These are phyloP conservation scores for Lamellibrachia luymesi DNA, from an alignment of 1,140 invertebrate genomes.

Conservation along the genomic window DNA sequence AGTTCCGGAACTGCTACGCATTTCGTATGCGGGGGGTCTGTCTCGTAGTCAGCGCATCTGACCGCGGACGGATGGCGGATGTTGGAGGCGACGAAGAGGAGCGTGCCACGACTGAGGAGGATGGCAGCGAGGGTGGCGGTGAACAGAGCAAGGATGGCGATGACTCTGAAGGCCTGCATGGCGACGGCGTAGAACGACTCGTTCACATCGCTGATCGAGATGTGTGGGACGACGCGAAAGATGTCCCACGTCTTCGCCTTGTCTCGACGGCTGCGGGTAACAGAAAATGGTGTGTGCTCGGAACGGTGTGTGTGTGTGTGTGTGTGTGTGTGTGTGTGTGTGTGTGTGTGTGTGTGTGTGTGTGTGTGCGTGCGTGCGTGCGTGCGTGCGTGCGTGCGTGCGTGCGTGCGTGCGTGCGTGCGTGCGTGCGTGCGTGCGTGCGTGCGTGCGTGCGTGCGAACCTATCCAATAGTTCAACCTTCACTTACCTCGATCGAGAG, in stretches of 20 bases:
- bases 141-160: slow-evolving; percentile 17
- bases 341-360: too few species aligned
- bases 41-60: not conserved
- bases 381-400: too few species aligned
- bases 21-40: not conserved
- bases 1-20: slow-evolving; percentile 4
- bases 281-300: not conserved
- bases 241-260: not conserved
- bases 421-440: too few species aligned
- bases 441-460: too few species aligned
- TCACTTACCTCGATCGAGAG: not conserved
- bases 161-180: slow-evolving; percentile 9
- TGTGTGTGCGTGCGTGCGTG: too few species aligned
- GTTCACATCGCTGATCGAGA: not conserved
- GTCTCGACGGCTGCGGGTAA: not conserved
- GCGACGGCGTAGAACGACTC: slow-evolving; percentile 10
- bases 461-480: not conserved
- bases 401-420: too few species aligned
- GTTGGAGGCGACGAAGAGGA: slow-evolving; percentile 22
- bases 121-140: slow-evolving; percentile 10
- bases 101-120: slow-evolving; percentile 18
- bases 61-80: not conserved
- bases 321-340: too few species aligned
- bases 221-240: not conserved
- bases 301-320: not conserved